phyloP scores from a whole-genome alignment of 2,888 invertebrate genomes.

The Chymomyza procnemis region DNA sequence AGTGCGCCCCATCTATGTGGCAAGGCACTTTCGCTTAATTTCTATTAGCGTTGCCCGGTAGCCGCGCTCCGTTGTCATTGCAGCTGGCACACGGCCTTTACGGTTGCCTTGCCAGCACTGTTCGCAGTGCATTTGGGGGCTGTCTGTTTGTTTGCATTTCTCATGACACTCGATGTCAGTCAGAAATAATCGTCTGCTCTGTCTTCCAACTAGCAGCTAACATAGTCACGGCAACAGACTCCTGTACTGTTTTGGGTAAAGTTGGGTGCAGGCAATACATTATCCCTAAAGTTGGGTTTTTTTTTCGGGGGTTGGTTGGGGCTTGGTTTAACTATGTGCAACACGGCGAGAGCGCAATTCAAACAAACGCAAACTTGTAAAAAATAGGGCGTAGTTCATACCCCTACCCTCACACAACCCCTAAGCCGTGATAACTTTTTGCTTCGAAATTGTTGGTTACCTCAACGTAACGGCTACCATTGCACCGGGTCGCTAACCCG shows the following conservation, averaged over 20 bases:
- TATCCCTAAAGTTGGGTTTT: background rate
- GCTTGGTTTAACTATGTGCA: too few relatives aligned
- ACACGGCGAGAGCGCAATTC: background rate
- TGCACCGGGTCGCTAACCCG: constrained; percentile 10
- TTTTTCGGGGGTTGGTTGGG: background rate
- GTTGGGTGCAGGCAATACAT: background rate
- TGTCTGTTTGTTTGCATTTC: constrained; percentile 64
- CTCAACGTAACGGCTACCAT: background rate
- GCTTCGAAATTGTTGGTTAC: background rate
- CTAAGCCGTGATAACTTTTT: constrained; percentile 3
- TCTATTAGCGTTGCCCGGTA: constrained; percentile 60
- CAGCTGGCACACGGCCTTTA: constrained; percentile 2
- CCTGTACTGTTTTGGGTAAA: background rate
- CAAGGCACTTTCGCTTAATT: constrained; percentile 68
- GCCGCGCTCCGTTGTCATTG: background rate
- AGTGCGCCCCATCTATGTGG: background rate
- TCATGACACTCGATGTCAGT: constrained; percentile 71
- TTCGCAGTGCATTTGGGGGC: background rate
- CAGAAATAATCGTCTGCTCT: constrained; percentile 46
- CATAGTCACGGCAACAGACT: background rate
- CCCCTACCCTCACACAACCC: constrained; percentile 29
- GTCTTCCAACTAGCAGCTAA: background rate
- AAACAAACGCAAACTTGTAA: constrained; percentile 53
- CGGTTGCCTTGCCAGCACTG: constrained; percentile 3
- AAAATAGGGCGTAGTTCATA: constrained; percentile 46